A percentile compares a stretch with the other conserved stretches of the same genome.
These are phyloP conservation scores for Saguinus imperator DNA, from an alignment of 2,113 vertebrate genomes.

Conservation along the genomic window DNA sequence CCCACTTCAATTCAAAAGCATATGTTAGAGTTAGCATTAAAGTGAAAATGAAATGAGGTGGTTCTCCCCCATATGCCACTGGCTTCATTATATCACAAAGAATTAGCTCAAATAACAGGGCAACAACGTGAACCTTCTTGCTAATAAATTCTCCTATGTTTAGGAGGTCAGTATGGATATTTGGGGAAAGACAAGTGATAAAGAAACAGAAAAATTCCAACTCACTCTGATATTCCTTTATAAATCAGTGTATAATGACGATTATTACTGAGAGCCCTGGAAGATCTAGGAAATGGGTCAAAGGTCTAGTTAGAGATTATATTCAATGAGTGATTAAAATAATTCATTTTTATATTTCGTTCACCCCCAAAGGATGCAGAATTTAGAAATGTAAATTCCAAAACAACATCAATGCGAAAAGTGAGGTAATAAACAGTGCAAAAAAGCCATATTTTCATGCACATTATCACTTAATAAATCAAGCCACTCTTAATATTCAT, in stretches of 20 bases:
- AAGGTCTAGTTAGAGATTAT: background rate
- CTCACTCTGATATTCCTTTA: background rate
- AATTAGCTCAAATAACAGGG: background rate
- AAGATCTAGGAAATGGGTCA: background rate
- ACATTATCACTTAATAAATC: constrained; percentile 66
- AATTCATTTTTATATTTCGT: constrained; percentile 26
- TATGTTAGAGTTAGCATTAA: constrained; percentile 76
- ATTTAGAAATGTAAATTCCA: constrained; percentile 37
- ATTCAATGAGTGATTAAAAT: background rate
- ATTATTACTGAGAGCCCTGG: background rate
- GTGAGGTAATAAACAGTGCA: background rate
- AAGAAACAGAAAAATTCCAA: background rate
- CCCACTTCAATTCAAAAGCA: constrained; percentile 78
- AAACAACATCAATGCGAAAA: background rate
- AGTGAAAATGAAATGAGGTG: constrained; percentile 55
- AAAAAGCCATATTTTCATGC: constrained; percentile 44
- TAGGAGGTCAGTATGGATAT: background rate
- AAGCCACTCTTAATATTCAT: constrained; percentile 62
- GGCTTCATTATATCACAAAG: constrained; percentile 33
- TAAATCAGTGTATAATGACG: background rate
- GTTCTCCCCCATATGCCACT: constrained; percentile 64
- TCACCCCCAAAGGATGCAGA: background rate
- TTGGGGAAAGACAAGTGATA: background rate
- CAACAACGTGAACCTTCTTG: background rate
- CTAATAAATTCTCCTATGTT: background rate